Base-by-base conservation (phyloP, 2,888 invertebrate genomes). In the Toxonevra muliebris region DNA sequence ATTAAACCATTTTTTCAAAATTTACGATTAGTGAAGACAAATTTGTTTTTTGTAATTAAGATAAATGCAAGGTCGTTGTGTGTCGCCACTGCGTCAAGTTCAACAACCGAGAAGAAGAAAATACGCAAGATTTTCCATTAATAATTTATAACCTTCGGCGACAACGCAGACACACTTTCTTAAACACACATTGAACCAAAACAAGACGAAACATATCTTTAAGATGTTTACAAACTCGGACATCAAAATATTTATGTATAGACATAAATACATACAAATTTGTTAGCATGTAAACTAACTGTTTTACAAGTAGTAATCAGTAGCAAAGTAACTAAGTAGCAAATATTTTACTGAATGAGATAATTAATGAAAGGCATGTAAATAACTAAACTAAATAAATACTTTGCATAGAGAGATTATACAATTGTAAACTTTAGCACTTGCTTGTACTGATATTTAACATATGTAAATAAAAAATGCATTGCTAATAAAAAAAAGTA, bases 31-130 rank as follows among this genome's bases (percentile, higher is more conserved):
- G 7, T 30, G 7, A 30, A 30, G 30, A 30, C 30, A 30, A 4
- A 30, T 30, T 30, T 30, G 30, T 30, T 30, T 2, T 30, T 30
- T 30, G 30, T 30, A 30, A 30, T 30, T 61, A 30, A 19, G 17
- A n/a, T 19, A 50, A n/a, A 61, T 61, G 20, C 63, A 63, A 55
- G 63, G 64, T 50, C 50, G 40, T 12, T 17, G 61, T 61, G 45
- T 67, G 67, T 52, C 62, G 62, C 52, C 58, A 52, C 13, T 17
- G 59, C 41, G 48, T 42, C 42, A 59, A 67, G 63, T 67, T 67
- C 67, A 67, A 59, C 30, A 67, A 53, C 67, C 67, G 59, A 9
- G 17, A n/a, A 30, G 30, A 30, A 30, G 30, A 52, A 58, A 17
- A 19, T 30, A 50, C 12, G 13, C 53, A 42, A 30, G 20, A 54